Conservation (phyloP, 2,113 vertebrate species). For the Colaptes auratus region DNA sequence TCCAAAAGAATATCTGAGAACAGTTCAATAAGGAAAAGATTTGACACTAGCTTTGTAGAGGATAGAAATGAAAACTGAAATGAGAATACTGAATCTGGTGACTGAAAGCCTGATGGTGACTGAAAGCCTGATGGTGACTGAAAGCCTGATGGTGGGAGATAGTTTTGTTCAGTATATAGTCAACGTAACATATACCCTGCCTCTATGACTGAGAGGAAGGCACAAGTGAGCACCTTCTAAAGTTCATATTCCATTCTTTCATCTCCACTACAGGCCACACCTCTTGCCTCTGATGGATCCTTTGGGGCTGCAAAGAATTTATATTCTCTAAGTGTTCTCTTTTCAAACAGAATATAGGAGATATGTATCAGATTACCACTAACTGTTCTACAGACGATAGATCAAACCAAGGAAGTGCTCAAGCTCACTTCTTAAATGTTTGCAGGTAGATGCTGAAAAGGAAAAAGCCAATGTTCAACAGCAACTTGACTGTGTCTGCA, state of each 20-base stretch:
- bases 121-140: background rate
- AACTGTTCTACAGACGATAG: background rate
- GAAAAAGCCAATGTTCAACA: background rate
- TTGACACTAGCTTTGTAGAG: background rate
- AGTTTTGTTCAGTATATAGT: background rate
- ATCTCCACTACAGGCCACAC: background rate
- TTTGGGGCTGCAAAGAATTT: background rate
- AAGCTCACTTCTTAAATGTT: background rate
- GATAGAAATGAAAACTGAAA: background rate
- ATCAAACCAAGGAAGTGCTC: background rate
- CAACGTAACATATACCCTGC: background rate
- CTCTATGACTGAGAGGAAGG: background rate
- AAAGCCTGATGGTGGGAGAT: background rate
- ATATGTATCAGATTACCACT: background rate
- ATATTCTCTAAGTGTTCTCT: background rate
- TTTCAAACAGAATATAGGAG: background rate
- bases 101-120: background rate
- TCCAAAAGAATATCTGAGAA: conserved; percentile 89
- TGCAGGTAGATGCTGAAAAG: background rate
- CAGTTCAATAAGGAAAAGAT: conserved; percentile 70
- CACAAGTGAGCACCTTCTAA: background rate
- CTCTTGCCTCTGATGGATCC: background rate
- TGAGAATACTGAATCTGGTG: background rate
- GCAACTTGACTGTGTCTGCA: background rate
- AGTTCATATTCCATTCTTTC: background rate